phyloP scores from a whole-genome alignment of 1,140 invertebrate species.

The Coboldia fuscipes region DNA sequence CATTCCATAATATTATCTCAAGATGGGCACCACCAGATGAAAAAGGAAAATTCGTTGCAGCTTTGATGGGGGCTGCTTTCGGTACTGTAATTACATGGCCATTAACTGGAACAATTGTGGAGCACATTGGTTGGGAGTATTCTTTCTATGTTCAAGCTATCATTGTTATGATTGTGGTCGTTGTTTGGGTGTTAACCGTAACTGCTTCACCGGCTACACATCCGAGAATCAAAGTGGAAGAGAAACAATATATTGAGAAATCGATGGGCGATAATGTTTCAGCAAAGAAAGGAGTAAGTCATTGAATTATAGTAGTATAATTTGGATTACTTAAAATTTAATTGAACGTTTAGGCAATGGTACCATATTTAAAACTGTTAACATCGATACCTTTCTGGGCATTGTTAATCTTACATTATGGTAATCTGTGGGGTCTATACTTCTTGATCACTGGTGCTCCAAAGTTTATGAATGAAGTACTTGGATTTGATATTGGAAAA shows the following conservation, averaged over 20 bases:
- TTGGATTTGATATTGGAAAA: constrained; percentile 61
- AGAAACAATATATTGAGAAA: constrained; percentile 40
- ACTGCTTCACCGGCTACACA: constrained; percentile 45
- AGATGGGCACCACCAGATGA: constrained; percentile 54
- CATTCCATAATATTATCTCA: constrained; percentile 44
- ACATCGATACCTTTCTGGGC: constrained; percentile 44
- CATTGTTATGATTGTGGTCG: constrained; percentile 32
- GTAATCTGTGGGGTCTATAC: constrained; percentile 57
- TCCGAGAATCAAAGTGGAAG: constrained; percentile 45
- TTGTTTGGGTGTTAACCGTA: constrained; percentile 33
- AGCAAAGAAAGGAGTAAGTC: constrained; percentile 12
- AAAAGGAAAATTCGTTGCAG: constrained; percentile 52
- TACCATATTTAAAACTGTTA: constrained; percentile 32
- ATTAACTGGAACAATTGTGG: constrained; percentile 32
- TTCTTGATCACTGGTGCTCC: constrained; percentile 73
- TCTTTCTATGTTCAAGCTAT: constrained; percentile 39
- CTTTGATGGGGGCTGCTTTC: constrained; percentile 50
- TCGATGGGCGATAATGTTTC: constrained; percentile 6
- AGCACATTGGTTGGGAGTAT: constrained; percentile 36
- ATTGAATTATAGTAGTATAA: not conserved
- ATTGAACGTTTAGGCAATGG: constrained; percentile 22
- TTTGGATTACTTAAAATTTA: not conserved
- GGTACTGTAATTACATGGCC: constrained; percentile 57
- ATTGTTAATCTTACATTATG: constrained; percentile 42
- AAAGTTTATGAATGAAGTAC: constrained; percentile 64